Conservation (phyloP, 92 coral and sea anemone genomes). For the Zoanthus sansibaricus region DNA sequence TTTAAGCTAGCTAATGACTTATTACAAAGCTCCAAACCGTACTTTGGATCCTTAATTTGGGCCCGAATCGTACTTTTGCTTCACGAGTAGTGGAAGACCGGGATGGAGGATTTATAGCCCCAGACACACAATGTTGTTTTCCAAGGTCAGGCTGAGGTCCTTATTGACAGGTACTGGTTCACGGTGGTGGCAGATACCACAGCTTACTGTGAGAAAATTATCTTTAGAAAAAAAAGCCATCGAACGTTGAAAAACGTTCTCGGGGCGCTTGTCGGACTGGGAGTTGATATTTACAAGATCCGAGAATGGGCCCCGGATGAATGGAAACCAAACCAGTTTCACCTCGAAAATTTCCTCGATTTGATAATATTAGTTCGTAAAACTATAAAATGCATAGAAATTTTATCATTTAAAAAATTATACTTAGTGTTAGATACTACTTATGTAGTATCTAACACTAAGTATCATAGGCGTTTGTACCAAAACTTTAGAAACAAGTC, state of each 20-base stretch:
- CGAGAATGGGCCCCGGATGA: slow-evolving; percentile 63
- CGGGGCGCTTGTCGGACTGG: slow-evolving; percentile 62
- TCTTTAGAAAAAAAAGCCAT: slow-evolving; percentile 61
- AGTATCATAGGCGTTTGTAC: no score
- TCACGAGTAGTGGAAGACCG: neutral
- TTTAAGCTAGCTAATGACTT: neutral
- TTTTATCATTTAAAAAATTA: no score
- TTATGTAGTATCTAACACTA: no score
- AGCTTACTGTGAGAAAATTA: slow-evolving; percentile 51
- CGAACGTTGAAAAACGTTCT: slow-evolving; percentile 64
- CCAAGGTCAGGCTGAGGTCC: slow-evolving; percentile 30
- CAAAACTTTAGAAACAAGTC: no score
- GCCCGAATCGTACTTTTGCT: no score
- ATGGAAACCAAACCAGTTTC: slow-evolving; percentile 43
- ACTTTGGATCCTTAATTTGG: neutral
- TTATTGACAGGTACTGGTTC: slow-evolving; percentile 58
- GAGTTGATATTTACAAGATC: slow-evolving; percentile 40
- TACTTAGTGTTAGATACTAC: no score
- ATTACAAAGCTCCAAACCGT: neutral
- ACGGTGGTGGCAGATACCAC: slow-evolving; percentile 70
- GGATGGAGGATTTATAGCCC: neutral
- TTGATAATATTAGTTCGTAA: no score
- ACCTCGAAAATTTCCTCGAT: no score
- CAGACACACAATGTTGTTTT: neutral
- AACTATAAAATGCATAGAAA: no score